Evolutionary conservation across 2,888 invertebrate genomes (phyloP), one percentile per base, ranked within the genome.

Genomic region (Allacma fusca): DNA sequence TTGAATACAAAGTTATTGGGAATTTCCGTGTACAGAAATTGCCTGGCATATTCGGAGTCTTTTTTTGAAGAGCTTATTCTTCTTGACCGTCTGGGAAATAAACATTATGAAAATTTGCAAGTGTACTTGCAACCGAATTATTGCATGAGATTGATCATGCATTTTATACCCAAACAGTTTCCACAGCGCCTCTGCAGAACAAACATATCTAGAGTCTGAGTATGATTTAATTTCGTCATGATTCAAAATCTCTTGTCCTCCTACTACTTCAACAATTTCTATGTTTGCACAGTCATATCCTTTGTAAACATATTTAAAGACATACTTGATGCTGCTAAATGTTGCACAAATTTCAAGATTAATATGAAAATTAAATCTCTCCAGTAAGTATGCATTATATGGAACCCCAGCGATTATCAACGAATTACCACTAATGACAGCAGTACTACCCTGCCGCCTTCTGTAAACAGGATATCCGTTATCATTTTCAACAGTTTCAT

Each of bases 61-160:
- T 5, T n/a, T n/a, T n/a, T 5, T 9, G 40, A 40, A 9, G 40
- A 9, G 40, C 40, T 9, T 5, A 40, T 40, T 5, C 40, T 5
- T 40, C 40, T 40, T 40, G 7, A 40, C 5, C 40, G 40, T 78
- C 78, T 21, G 75, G 9, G 76, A 81, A 85, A 23, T 24, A 34
- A 1, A 85, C 80, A 7, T 9, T 19, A 67, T 85, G 84, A 26
- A 81, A 75, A 44, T 81, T 75, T 85, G 85, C 24, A 87, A 80
- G 83, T 87, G 86, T 21, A 87, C 85, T 9, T 85, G 83, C 23
- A 87, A 77, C 44, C 85, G 64, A 9, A 80, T 78, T 13, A 87
- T 81, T 0, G 84, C 65, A 81, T 87, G 86, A 0, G 85, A 85
- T 43, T 84, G 79, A 26, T 83, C 81, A 70, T 85, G 82, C 79